Percentiles rank a stretch among this genome's conserved stretches.
phyloP scores from a whole-genome alignment of 2,888 invertebrate species.

The Geophilus truncorum region DNA sequence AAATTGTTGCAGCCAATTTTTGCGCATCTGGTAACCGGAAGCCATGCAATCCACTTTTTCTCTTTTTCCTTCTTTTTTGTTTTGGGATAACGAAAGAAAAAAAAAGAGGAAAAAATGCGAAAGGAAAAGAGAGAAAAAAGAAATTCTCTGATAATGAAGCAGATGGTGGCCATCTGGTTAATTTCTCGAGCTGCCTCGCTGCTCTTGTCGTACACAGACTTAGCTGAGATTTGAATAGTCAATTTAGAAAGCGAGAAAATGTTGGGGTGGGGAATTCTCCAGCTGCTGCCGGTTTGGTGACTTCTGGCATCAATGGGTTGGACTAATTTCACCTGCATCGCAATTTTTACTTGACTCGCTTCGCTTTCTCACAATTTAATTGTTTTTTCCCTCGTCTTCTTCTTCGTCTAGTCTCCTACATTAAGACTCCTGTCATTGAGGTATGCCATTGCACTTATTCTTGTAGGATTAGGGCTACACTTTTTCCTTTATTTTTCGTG shows the following conservation, averaged over 20 bases:
- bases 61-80: neutral
- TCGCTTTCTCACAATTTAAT: neutral
- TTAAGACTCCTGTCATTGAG: neutral
- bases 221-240: slow-evolving; percentile 16
- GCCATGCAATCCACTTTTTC: neutral
- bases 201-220: neutral
- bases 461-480: neutral
- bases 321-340: slow-evolving; percentile 7
- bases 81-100: neutral
- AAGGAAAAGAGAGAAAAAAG: neutral
- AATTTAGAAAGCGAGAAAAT: slow-evolving; percentile 14
- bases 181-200: neutral
- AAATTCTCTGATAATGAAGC: slow-evolving; percentile 11
- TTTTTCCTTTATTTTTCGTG: no score
- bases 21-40: slow-evolving; percentile 4
- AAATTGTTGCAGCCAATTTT: neutral
- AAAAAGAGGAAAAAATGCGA: no score
- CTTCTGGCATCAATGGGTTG: slow-evolving; percentile 15
- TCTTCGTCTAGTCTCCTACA: neutral
- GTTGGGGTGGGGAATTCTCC: neutral
- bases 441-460: neutral
- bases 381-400: neutral
- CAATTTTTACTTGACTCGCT: neutral
- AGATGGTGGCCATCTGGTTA: slow-evolving; percentile 14
- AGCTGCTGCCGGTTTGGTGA: neutral